These are phyloP conservation scores for Taenaris catops DNA, from an alignment of 2,888 invertebrate species.

Conservation along the genomic window DNA sequence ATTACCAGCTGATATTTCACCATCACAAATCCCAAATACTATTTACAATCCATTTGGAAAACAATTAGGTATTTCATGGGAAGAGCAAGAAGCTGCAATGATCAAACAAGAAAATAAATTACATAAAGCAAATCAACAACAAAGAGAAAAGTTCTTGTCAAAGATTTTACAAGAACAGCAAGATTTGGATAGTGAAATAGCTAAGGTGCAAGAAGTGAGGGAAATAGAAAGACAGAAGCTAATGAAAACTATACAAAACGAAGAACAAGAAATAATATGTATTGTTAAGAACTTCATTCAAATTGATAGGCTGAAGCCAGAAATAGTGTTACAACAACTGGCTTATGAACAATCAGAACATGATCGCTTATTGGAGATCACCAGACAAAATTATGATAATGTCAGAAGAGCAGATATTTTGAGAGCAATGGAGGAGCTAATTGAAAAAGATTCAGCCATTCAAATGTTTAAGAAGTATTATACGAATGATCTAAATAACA, in stretches of 20 bases:
- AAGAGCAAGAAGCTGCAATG: constrained; percentile 82
- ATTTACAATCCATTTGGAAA: constrained; percentile 52
- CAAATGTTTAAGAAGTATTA: constrained; percentile 81
- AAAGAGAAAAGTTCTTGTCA: constrained; percentile 79
- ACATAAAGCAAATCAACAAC: constrained; percentile 81
- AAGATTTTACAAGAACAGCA: constrained; percentile 81
- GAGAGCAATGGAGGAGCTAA: constrained; percentile 84
- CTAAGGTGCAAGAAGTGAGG: constrained; percentile 83
- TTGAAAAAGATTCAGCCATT: constrained; percentile 83
- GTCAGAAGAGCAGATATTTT: constrained; percentile 84
- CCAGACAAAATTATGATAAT: constrained; percentile 75
- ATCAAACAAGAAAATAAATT: constrained; percentile 83
- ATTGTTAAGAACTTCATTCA: constrained; percentile 83
- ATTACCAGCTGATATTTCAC: constrained; percentile 38
- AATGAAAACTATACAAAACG: constrained; percentile 81
- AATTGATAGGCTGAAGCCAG: constrained; percentile 76
- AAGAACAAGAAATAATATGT: constrained; percentile 82
- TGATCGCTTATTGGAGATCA: constrained; percentile 81
- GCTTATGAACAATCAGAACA: constrained; percentile 85
- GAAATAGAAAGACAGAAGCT: constrained; percentile 81
- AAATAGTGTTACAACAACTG: constrained; percentile 82
- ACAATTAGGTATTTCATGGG: constrained; percentile 61
- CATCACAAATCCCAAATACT: constrained; percentile 45
- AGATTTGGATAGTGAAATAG: constrained; percentile 83
- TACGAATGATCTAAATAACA: constrained; percentile 81